These are phyloP conservation scores for Pollenia griseotomentosa DNA, from an alignment of 2,888 invertebrate species.

Conservation along the genomic window DNA sequence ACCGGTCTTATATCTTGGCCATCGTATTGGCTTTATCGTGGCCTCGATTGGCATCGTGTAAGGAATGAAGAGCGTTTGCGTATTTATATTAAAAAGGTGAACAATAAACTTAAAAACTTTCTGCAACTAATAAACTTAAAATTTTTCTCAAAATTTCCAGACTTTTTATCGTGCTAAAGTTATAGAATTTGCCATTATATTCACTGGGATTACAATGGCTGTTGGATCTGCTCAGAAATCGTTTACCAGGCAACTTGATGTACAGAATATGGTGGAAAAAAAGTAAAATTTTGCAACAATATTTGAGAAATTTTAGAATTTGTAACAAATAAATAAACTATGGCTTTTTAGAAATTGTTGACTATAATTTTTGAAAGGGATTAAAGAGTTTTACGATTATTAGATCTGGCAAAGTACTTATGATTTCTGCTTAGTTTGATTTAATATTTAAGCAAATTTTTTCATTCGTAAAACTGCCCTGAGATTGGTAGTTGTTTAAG, in stretches of 20 bases:
- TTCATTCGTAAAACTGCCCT: too few species aligned
- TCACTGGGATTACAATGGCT: constrained; percentile 74
- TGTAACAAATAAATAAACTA: too few species aligned
- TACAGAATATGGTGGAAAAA: constrained; percentile 5
- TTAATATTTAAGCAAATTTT: too few species aligned
- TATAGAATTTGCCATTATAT: constrained; percentile 76
- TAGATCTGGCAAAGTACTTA: too few species aligned
- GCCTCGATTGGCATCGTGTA: constrained; percentile 77
- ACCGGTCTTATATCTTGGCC: constrained; percentile 78
- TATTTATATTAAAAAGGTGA: constrained; percentile 77
- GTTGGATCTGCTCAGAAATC: background rate
- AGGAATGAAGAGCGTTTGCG: constrained; percentile 75
- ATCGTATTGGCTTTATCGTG: constrained; percentile 77
- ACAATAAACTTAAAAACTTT: background rate
- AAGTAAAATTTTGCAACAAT: background rate
- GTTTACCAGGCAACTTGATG: background rate
- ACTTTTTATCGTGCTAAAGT: constrained; percentile 79
- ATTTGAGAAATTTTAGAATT: too few species aligned
- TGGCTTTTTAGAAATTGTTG: too few species aligned
- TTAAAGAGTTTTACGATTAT: too few species aligned
- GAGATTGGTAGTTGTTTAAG: too few species aligned
- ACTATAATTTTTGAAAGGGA: too few species aligned
- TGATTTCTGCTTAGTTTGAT: too few species aligned
- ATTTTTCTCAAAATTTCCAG: constrained; percentile 61
- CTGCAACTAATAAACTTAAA: too few species aligned